phyloP scores from a whole-genome alignment of 53 echinoderm and acorn worm genomes.

The Crossaster papposus region DNA sequence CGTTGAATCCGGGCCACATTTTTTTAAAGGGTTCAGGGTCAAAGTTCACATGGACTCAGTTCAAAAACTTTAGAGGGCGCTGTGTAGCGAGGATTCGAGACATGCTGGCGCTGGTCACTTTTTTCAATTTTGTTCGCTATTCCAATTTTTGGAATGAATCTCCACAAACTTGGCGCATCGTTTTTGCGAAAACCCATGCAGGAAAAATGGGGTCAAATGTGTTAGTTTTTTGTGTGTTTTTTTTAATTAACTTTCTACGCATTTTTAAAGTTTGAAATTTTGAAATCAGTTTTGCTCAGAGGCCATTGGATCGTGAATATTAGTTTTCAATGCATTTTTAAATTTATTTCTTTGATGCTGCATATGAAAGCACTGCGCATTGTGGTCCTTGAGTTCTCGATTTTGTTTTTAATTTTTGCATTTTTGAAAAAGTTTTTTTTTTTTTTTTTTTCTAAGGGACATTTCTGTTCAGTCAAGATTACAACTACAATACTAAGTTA shows the following conservation, averaged over 20 bases:
- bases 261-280: no score
- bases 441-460: background rate
- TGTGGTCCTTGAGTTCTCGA: conserved; percentile 9
- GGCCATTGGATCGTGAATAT: background rate
- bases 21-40: background rate
- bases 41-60: background rate
- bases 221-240: no score
- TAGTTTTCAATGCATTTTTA: background rate
- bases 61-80: background rate
- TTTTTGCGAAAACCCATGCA: no score
- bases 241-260: no score
- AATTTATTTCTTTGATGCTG: conserved; percentile 19
- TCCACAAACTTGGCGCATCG: no score
- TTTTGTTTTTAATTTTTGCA: conserved; percentile 31
- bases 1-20: background rate
- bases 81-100: background rate
- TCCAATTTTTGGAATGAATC: no score
- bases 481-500: no score
- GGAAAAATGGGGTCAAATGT: no score
- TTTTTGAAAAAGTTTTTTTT: conserved; percentile 10
- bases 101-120: no score
- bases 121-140: no score
- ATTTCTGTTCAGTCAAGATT: background rate
- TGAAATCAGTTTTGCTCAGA: background rate
- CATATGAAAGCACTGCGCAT: conserved; percentile 41